A percentile compares a stretch with the other conserved stretches of the same genome.
Evolutionary conservation across 2,888 invertebrate species (phyloP).

Genomic region (Gandaritis pyraliata): DNA sequence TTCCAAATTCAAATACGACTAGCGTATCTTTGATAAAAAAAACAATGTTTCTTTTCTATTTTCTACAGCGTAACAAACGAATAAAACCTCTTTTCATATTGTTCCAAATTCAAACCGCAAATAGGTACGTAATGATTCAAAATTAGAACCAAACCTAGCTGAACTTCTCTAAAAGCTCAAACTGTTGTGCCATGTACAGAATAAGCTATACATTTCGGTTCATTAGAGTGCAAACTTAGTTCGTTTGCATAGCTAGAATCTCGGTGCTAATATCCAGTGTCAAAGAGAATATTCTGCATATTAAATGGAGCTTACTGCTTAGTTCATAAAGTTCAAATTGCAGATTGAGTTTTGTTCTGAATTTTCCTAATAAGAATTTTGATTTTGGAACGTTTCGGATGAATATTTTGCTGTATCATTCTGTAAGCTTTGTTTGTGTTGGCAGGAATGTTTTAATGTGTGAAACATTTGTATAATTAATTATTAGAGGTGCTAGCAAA

Average conservation of each 20-base stretch:
- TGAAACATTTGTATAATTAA: too few relatives aligned
- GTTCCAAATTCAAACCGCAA: not conserved
- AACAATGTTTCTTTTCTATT: too few relatives aligned
- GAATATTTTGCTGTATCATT: not conserved
- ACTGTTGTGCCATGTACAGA: slow-evolving; percentile 11
- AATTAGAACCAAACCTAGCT: slow-evolving; percentile 5
- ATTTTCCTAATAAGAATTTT: slow-evolving; percentile 4
- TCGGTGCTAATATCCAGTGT: slow-evolving; percentile 24
- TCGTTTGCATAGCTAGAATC: slow-evolving; percentile 19
- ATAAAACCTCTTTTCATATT: too few relatives aligned
- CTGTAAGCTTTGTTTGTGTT: not conserved
- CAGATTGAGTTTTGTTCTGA: not conserved
- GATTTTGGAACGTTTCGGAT: too few relatives aligned
- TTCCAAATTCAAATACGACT: not conserved
- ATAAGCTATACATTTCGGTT: slow-evolving; percentile 15
- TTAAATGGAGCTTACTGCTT: slow-evolving; percentile 11
- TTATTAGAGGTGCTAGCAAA: too few relatives aligned
- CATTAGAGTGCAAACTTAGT: slow-evolving; percentile 17
- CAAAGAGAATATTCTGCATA: slow-evolving; percentile 22
- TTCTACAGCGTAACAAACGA: too few relatives aligned
- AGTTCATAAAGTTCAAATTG: slow-evolving; percentile 11
- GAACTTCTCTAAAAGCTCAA: slow-evolving; percentile 12
- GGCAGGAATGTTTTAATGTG: too few relatives aligned
- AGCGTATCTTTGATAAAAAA: too few relatives aligned
- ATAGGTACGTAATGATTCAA: not conserved